Conservation (phyloP, 1,140 invertebrate genomes). For the Psix sp. region DNA sequence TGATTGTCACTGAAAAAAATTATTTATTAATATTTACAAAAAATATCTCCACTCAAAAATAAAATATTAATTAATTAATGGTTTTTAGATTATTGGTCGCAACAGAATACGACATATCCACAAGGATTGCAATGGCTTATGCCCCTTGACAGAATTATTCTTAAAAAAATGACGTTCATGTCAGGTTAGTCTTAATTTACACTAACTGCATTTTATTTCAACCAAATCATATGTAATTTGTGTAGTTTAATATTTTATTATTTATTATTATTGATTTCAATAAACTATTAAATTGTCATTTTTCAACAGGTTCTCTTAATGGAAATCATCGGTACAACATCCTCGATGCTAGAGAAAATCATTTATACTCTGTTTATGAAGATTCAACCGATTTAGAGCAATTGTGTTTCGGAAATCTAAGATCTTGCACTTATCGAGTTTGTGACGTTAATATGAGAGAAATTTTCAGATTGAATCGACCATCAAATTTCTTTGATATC, state of each 20-base stretch:
- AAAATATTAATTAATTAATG: constrained; percentile 4
- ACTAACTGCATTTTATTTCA: too few species aligned
- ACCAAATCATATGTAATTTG: constrained; percentile 19
- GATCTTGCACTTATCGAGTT: constrained; percentile 92
- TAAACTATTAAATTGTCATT: background rate
- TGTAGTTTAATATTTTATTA: background rate
- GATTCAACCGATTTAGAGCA: constrained; percentile 88
- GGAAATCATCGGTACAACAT: constrained; percentile 61
- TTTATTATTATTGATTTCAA: constrained; percentile 1
- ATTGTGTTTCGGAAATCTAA: constrained; percentile 85
- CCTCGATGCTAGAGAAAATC: constrained; percentile 33
- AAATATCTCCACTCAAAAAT: too few species aligned
- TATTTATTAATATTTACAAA: too few species aligned
- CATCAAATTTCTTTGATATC: constrained; percentile 73
- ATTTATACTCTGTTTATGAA: constrained; percentile 90
- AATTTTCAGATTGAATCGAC: constrained; percentile 79
- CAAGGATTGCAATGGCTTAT: constrained; percentile 95
- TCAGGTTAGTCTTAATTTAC: too few species aligned
- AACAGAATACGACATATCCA: constrained; percentile 87
- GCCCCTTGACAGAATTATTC: constrained; percentile 90
- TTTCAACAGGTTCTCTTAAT: constrained; percentile 8
- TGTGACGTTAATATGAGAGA: constrained; percentile 87
- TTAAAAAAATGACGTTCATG: constrained; percentile 86
- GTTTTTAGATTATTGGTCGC: constrained; percentile 85
- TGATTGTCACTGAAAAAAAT: background rate